Conservation (phyloP, 1,140 invertebrate genomes). For the Semibalanus balanoides region DNA sequence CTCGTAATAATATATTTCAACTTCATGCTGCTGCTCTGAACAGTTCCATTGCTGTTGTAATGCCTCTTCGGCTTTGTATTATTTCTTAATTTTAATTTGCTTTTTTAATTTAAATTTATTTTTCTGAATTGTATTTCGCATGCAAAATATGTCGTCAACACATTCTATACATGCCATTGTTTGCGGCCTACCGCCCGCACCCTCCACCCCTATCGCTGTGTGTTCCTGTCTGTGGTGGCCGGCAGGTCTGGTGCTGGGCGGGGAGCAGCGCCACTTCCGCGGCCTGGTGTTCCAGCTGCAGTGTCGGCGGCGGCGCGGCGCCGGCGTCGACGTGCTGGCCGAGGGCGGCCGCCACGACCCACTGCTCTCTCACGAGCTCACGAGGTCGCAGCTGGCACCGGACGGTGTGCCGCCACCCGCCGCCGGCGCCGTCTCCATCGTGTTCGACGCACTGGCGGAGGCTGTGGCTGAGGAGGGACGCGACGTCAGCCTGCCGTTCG, state of each 20-base stretch:
- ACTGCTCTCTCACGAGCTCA: slow-evolving; percentile 39
- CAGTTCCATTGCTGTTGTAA: no score
- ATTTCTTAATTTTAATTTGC: no score
- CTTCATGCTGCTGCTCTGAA: no score
- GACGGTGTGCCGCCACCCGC: not conserved
- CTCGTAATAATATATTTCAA: no score
- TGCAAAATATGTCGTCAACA: no score
- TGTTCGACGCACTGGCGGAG: not conserved
- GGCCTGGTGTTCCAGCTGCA: not conserved
- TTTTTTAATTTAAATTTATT: no score
- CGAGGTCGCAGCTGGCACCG: slow-evolving; percentile 44
- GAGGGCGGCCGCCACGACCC: slow-evolving; percentile 38
- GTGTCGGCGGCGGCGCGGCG: not conserved
- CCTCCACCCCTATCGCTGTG: no score
- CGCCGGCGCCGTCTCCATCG: not conserved
- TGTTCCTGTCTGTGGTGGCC: no score
- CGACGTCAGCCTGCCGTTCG: not conserved
- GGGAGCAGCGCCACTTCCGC: not conserved
- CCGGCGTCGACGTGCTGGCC: slow-evolving; percentile 36
- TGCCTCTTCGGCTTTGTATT: no score
- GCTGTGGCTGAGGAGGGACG: not conserved
- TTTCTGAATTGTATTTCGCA: no score
- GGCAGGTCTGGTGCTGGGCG: not conserved
- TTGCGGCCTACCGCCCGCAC: no score
- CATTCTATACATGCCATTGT: no score